Evolutionary conservation across 2,888 invertebrate genomes (phyloP).

Genomic region (Campopleginae sp.): DNA sequence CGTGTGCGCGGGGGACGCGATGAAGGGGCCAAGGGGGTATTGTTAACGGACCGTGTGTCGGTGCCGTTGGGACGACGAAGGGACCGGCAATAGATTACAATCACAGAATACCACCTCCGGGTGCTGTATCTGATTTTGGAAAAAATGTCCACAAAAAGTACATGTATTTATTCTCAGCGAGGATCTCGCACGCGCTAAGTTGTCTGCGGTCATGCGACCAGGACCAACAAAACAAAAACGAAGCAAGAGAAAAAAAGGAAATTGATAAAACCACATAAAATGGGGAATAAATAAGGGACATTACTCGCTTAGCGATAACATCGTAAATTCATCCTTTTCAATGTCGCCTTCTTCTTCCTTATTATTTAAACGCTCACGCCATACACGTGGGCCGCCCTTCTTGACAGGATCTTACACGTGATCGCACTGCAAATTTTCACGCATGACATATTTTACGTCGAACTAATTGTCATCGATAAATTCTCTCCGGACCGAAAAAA

Average conservation of each 20-base stretch:
- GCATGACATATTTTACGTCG: neutral
- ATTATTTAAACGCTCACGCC: constrained; percentile 38
- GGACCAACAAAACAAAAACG: neutral
- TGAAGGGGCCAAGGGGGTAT: constrained; percentile 2
- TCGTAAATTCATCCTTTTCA: constrained; percentile 52
- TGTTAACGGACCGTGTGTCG: constrained; percentile 32
- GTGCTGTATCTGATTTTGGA: constrained; percentile 21
- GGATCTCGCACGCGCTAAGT: constrained; percentile 28
- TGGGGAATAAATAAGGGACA: neutral
- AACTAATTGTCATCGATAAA: neutral
- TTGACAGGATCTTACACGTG: neutral
- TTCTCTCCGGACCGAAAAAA: neutral
- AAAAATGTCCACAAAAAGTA: neutral
- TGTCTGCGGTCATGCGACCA: constrained; percentile 6
- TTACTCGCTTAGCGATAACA: constrained; percentile 21
- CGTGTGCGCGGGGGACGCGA: constrained; percentile 29
- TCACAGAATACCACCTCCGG: constrained; percentile 33
- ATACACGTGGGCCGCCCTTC: constrained; percentile 18
- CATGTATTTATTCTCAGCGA: neutral
- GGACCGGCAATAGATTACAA: constrained; percentile 54
- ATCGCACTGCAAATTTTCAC: neutral
- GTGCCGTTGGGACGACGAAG: constrained; percentile 27
- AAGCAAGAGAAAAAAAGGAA: constrained; percentile 3
- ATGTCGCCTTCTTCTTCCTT: constrained; percentile 2
- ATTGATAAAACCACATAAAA: constrained; percentile 15